A percentile compares a stretch with the other conserved stretches of the same genome.
These are phyloP conservation scores for Melipona beecheii DNA, from an alignment of 2,888 invertebrate species.

Conservation along the genomic window DNA sequence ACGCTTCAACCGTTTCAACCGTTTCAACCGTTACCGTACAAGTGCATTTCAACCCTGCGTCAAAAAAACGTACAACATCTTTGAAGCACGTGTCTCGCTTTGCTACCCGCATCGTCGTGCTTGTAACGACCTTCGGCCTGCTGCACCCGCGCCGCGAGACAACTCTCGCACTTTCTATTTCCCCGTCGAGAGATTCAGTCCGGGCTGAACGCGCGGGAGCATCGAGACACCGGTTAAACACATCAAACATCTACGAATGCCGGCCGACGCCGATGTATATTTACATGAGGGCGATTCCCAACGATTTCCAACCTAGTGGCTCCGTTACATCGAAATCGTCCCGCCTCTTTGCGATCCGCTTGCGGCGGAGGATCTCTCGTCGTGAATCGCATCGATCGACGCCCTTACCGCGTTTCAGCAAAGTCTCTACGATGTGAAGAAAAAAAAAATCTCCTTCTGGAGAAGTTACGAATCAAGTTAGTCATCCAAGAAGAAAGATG, in stretches of 20 bases:
- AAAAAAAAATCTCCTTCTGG: background rate
- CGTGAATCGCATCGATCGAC: constrained; percentile 14
- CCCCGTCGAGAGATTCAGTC: background rate
- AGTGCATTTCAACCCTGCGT: constrained; percentile 13
- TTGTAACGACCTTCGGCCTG: constrained; percentile 54
- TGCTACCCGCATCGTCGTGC: constrained; percentile 12
- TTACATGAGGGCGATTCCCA: constrained; percentile 35
- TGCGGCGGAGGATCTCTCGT: background rate
- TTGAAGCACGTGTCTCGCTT: constrained; percentile 15
- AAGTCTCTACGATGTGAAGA: too few relatives aligned
- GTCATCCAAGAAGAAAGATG: background rate
- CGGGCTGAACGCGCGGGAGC: background rate
- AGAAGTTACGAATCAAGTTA: background rate
- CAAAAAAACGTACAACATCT: constrained; percentile 39
- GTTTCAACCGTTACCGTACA: constrained; percentile 5
- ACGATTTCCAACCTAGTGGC: constrained; percentile 42
- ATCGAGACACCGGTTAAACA: constrained; percentile 13
- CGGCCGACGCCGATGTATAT: constrained; percentile 1
- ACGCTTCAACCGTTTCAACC: background rate
- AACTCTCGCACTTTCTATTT: constrained; percentile 15
- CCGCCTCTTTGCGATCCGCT: constrained; percentile 1
- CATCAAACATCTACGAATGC: background rate
- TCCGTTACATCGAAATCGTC: background rate
- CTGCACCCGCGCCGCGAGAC: constrained; percentile 12
- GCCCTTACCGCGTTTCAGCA: constrained; percentile 1